A percentile compares a stretch with the other conserved stretches of the same genome.
phyloP scores from a whole-genome alignment of 1,140 invertebrate species.

The Micrasema minimum region DNA sequence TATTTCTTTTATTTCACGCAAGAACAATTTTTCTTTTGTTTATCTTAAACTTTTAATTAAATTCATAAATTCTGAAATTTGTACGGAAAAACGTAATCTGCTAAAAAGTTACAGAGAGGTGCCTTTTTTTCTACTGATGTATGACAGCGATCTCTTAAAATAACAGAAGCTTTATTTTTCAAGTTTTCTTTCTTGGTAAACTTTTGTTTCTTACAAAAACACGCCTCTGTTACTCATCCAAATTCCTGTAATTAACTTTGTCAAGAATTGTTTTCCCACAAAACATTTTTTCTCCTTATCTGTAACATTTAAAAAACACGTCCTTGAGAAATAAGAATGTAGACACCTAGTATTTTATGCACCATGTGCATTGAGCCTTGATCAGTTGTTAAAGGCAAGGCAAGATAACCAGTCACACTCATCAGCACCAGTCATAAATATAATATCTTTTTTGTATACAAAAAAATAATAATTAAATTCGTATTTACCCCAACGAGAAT shows the following conservation, averaged over 20 bases:
- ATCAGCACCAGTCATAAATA: too few relatives aligned
- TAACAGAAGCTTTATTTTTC: constrained; percentile 16
- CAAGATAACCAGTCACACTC: too few relatives aligned
- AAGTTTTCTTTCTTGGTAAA: constrained; percentile 18
- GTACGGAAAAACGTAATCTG: constrained; percentile 15
- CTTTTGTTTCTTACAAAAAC: background rate
- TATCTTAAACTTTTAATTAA: constrained; percentile 34
- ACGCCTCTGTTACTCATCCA: background rate
- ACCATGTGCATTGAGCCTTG: too few relatives aligned
- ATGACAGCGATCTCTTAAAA: constrained; percentile 25
- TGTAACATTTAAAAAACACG: too few relatives aligned
- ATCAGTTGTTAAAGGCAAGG: too few relatives aligned
- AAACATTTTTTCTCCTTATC: background rate
- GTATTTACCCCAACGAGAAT: too few relatives aligned
- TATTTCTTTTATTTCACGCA: background rate
- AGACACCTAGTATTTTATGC: too few relatives aligned
- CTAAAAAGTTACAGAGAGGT: constrained; percentile 13
- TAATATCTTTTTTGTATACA: too few relatives aligned
- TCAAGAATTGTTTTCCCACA: background rate
- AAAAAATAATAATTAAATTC: too few relatives aligned
- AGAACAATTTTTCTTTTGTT: constrained; percentile 20
- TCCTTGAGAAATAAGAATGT: too few relatives aligned
- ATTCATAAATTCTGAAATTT: constrained; percentile 30
- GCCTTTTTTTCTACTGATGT: constrained; percentile 13
- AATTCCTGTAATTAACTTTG: constrained; percentile 15